Evolutionary conservation across 2,888 invertebrate species (phyloP).

Genomic region (Epirrhoe alternata): DNA sequence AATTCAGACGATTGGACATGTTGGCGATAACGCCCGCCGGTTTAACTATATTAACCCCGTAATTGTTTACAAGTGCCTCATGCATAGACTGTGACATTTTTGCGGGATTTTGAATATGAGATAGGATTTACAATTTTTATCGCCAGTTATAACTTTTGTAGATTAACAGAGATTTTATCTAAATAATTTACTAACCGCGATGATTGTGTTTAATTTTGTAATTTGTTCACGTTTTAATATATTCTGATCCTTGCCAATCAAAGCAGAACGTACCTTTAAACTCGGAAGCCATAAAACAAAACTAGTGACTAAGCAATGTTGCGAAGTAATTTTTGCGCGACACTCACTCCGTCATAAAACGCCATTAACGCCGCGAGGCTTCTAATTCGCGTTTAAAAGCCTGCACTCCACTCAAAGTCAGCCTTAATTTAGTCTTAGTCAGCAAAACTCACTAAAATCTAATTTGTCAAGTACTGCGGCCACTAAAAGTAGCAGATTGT

Average conservation of each 20-base stretch:
- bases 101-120: constrained; percentile 35
- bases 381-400: constrained; percentile 84
- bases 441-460: constrained; percentile 81
- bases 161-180: not conserved
- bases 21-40: constrained; percentile 68
- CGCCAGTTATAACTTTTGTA: not conserved
- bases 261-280: constrained; percentile 34
- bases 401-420: constrained; percentile 83
- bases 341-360: constrained; percentile 80
- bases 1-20: constrained; percentile 74
- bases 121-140: constrained; percentile 22
- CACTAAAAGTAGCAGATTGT: constrained; percentile 52
- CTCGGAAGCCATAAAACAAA: constrained; percentile 43
- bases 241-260: not conserved
- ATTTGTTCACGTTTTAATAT: no score
- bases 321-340: constrained; percentile 74
- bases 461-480: constrained; percentile 81
- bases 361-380: constrained; percentile 78
- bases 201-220: no score
- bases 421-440: constrained; percentile 81
- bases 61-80: constrained; percentile 60
- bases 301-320: constrained; percentile 56
- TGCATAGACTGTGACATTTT: constrained; percentile 43
- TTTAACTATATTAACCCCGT: constrained; percentile 62
- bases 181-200: not conserved